These are phyloP conservation scores for Tachycineta bicolor DNA, from an alignment of 2,113 vertebrate genomes.

Conservation along the genomic window DNA sequence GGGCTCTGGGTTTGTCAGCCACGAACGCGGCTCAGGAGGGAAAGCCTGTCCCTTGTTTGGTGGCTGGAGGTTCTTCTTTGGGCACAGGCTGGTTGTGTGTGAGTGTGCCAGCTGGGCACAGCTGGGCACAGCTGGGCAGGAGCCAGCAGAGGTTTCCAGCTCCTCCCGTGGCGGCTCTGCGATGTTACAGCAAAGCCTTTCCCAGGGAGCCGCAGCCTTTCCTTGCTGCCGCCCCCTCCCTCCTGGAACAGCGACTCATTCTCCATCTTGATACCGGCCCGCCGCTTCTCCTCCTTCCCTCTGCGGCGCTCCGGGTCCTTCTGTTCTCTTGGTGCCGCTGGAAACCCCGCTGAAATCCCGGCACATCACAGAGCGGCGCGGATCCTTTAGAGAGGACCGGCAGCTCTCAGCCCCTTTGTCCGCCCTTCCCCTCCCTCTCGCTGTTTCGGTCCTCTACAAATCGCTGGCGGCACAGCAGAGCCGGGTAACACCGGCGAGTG, in stretches of 20 bases:
- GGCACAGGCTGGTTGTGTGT: neutral
- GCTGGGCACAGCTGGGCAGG: neutral
- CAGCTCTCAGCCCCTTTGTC: neutral
- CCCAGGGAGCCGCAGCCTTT: neutral
- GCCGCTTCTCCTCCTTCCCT: neutral
- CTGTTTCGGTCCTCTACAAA: neutral
- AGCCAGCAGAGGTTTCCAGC: neutral
- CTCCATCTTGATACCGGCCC: neutral
- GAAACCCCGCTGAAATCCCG: neutral
- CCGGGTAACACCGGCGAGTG: neutral
- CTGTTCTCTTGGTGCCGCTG: neutral
- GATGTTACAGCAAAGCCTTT: neutral
- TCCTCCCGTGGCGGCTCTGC: neutral
- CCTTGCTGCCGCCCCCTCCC: neutral
- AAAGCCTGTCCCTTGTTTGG: fast-evolving
- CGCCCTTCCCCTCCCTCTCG: neutral
- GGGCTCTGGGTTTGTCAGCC: neutral
- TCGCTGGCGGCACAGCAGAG: neutral
- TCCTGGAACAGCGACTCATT: neutral
- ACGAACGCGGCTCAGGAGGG: fast-evolving
- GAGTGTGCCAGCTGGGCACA: neutral
- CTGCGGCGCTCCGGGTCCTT: neutral
- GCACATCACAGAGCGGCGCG: neutral
- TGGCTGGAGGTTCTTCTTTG: neutral
- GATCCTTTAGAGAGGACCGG: neutral